Percentiles rank a stretch among this genome's conserved stretches.
These are phyloP conservation scores for Melitaea cinxia DNA, from an alignment of 1,140 invertebrate genomes.

Conservation along the genomic window DNA sequence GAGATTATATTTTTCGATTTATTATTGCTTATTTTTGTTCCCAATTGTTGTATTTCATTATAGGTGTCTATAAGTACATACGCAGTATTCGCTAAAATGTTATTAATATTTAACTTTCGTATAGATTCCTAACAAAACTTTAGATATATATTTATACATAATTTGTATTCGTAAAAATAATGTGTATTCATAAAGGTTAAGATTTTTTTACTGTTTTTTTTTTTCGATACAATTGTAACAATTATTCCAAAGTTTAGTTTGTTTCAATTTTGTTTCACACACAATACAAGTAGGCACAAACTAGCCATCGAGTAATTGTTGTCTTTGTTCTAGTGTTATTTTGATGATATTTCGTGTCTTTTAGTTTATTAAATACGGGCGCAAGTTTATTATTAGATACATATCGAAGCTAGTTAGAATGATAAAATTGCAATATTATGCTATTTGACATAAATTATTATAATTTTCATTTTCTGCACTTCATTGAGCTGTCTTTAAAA, in stretches of 20 bases:
- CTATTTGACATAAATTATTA: background rate
- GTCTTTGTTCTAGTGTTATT: constrained; percentile 12
- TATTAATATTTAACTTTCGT: constrained; percentile 41
- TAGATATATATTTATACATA: constrained; percentile 5
- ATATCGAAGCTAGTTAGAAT: constrained; percentile 43
- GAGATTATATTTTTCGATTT: constrained; percentile 79
- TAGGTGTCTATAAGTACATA: constrained; percentile 56
- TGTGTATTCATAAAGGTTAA: constrained; percentile 8
- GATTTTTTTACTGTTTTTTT: constrained; percentile 1
- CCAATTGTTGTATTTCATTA: constrained; percentile 68
- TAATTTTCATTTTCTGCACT: background rate
- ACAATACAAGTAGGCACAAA: constrained; percentile 13
- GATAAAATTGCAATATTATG: constrained; percentile 16
- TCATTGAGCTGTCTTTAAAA: no score
- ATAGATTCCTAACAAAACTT: constrained; percentile 8
- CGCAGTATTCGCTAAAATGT: constrained; percentile 55
- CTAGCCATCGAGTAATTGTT: constrained; percentile 3
- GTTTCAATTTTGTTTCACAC: background rate
- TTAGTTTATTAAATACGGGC: constrained; percentile 12
- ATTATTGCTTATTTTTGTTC: constrained; percentile 69
- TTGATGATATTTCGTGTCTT: background rate
- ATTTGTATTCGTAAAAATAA: constrained; percentile 11
- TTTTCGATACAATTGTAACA: constrained; percentile 1
- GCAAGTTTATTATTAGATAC: constrained; percentile 32
- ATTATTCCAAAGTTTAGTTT: constrained; percentile 3